Conservation (phyloP, 92 coral and sea anemone genomes). For the Bergia sp. region DNA sequence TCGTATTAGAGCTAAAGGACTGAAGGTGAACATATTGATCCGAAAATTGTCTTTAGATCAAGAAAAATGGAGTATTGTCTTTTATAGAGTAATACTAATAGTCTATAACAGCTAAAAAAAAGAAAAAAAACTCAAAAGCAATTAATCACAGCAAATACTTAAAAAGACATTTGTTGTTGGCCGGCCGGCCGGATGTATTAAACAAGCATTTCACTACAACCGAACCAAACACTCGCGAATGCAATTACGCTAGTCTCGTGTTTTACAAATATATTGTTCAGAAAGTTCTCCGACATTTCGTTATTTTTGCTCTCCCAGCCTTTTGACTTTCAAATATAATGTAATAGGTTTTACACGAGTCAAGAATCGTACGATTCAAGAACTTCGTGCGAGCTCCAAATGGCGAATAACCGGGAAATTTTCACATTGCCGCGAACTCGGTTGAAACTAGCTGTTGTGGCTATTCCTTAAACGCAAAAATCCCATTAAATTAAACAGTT, state of each 20-base stretch:
- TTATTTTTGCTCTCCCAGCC: background rate
- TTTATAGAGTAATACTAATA: too few species aligned
- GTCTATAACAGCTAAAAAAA: too few species aligned
- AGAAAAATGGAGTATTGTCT: too few species aligned
- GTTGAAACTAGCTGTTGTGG: background rate
- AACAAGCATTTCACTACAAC: too few species aligned
- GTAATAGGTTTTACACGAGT: background rate
- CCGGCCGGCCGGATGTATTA: too few species aligned
- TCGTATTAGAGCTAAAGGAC: background rate
- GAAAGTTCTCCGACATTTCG: background rate
- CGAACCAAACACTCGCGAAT: too few species aligned
- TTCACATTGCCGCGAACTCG: background rate
- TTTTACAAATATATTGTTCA: too few species aligned
- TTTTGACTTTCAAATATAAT: too few species aligned
- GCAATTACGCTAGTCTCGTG: background rate
- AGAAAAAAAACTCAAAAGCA: background rate
- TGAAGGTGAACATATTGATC: too few species aligned
- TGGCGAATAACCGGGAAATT: conserved; percentile 18
- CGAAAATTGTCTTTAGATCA: too few species aligned
- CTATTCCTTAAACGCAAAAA: background rate
- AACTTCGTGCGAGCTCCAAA: background rate
- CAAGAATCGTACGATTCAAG: background rate
- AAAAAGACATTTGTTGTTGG: too few species aligned
- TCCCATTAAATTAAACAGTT: background rate
- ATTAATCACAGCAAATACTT: too few species aligned